Evolutionary conservation across 2,797 vertebrate species (phyloP).

Genomic region (Hydrolagus colliei): DNA sequence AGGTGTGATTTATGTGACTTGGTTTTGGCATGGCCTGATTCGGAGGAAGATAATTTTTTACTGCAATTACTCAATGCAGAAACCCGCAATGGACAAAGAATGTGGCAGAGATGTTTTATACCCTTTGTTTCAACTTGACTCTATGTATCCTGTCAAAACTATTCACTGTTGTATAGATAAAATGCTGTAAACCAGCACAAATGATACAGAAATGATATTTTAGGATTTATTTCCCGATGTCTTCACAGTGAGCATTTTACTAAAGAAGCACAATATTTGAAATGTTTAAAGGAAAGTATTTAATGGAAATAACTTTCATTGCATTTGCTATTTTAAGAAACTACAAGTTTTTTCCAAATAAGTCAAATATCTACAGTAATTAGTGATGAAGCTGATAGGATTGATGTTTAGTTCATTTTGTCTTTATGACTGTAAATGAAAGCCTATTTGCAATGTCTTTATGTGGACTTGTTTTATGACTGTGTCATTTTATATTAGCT

Average conservation of each 20-base stretch:
- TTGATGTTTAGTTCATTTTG: slow-evolving; percentile 26
- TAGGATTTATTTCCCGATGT: slow-evolving; percentile 20
- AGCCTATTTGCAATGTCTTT: slow-evolving; percentile 12
- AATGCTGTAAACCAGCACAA: slow-evolving; percentile 21
- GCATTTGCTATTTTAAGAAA: slow-evolving; percentile 42
- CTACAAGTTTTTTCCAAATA: slow-evolving; percentile 13
- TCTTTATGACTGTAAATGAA: slow-evolving; percentile 15
- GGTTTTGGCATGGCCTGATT: background rate
- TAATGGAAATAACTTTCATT: slow-evolving; percentile 47
- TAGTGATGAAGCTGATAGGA: slow-evolving; percentile 20
- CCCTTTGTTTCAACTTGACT: slow-evolving; percentile 25
- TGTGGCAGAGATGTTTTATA: slow-evolving; percentile 17
- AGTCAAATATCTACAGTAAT: slow-evolving; percentile 8
- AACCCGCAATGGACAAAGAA: background rate
- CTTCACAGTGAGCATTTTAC: slow-evolving; percentile 45
- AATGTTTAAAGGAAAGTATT: slow-evolving; percentile 38
- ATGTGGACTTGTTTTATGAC: slow-evolving; percentile 25
- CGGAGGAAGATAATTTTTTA: background rate
- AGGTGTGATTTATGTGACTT: slow-evolving; percentile 27
- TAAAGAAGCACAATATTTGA: slow-evolving; percentile 74
- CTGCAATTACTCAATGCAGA: slow-evolving; percentile 4
- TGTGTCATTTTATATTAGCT: slow-evolving; percentile 20
- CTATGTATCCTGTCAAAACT: slow-evolving; percentile 10
- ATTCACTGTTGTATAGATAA: slow-evolving; percentile 23
- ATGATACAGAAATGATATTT: slow-evolving; percentile 28